Percentiles rank a stretch among this genome's conserved stretches.
Conservation (phyloP, 2,113 vertebrate species). For the Eurystomus gularis region DNA sequence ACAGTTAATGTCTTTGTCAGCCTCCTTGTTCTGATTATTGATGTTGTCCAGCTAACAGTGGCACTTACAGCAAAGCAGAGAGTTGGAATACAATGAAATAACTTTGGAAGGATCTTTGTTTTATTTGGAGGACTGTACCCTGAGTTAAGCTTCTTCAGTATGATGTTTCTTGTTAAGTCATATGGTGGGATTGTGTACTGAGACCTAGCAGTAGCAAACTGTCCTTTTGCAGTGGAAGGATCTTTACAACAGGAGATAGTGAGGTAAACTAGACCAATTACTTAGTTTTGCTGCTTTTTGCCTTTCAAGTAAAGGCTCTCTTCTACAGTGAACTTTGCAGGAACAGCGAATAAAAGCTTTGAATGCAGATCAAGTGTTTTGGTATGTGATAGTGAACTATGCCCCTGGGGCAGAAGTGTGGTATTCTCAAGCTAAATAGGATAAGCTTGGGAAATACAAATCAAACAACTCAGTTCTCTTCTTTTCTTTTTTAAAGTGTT, state of each 20-base stretch:
- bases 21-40: not conserved
- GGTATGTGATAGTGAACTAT: not conserved
- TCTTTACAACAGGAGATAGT: not conserved
- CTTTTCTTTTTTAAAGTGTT: no score
- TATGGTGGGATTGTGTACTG: not conserved
- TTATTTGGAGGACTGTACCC: not conserved
- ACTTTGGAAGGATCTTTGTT: not conserved
- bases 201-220: not conserved
- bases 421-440: not conserved
- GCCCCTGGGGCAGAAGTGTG: not conserved
- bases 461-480: not conserved
- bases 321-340: not conserved
- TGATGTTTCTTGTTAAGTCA: not conserved
- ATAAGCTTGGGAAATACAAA: not conserved
- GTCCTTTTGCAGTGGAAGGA: not conserved
- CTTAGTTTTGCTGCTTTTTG: not conserved
- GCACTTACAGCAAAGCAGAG: not conserved
- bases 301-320: not conserved
- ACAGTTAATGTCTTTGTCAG: not conserved
- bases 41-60: not conserved
- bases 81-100: not conserved
- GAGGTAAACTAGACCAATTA: not conserved
- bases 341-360: not conserved
- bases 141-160: not conserved
- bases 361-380: not conserved